These are phyloP conservation scores for Acanthis flammea DNA, from an alignment of 2,797 vertebrate genomes.

Conservation along the genomic window DNA sequence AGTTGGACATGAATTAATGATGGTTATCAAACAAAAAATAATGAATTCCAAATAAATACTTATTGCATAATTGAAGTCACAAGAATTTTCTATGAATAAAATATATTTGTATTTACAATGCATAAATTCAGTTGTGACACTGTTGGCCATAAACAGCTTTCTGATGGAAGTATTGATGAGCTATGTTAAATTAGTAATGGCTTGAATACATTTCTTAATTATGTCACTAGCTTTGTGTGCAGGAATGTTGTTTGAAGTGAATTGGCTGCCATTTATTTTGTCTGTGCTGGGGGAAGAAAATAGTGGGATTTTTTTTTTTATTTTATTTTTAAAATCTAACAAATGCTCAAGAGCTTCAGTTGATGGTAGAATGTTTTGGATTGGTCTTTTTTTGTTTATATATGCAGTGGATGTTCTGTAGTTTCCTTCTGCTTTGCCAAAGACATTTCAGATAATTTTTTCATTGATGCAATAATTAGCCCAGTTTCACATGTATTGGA, in stretches of 20 bases:
- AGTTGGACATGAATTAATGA: slow-evolving; percentile 81
- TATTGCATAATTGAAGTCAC: slow-evolving; percentile 78
- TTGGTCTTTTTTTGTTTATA: background rate
- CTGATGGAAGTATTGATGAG: slow-evolving; percentile 69
- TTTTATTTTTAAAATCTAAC: background rate
- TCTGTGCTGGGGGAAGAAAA: background rate
- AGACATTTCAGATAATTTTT: slow-evolving; percentile 38
- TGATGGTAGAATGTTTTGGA: slow-evolving; percentile 15
- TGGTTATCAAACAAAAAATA: slow-evolving; percentile 74
- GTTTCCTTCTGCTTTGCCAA: slow-evolving; percentile 41
- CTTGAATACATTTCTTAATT: slow-evolving; percentile 77
- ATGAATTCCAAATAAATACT: slow-evolving; percentile 80
- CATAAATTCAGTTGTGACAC: slow-evolving; percentile 67
- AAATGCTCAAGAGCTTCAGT: background rate
- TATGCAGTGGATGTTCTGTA: background rate
- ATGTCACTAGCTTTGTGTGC: slow-evolving; percentile 46
- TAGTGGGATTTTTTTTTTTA: background rate
- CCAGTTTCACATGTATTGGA: background rate
- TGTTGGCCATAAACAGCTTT: slow-evolving; percentile 62
- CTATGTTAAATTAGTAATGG: slow-evolving; percentile 78
- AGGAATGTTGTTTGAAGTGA: slow-evolving; percentile 56
- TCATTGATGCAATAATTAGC: slow-evolving; percentile 6
- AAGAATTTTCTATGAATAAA: slow-evolving; percentile 79
- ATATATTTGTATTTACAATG: slow-evolving; percentile 79
- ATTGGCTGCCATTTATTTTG: slow-evolving; percentile 56